phyloP scores from a whole-genome alignment of 53 echinoderm and acorn worm genomes.

The Mesocentrotus franciscanus region DNA sequence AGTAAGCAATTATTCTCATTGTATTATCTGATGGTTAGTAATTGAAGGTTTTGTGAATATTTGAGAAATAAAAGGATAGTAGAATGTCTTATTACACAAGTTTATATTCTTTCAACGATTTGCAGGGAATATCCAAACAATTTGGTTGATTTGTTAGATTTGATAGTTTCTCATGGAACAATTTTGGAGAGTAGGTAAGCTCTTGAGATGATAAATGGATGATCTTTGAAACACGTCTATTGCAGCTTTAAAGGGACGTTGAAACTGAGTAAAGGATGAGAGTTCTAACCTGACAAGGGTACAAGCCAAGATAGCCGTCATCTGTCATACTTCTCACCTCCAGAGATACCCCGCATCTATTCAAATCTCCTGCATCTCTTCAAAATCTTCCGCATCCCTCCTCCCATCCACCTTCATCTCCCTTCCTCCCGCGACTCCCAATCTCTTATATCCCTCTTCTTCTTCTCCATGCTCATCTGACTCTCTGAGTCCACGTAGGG shows the following conservation, averaged over 20 bases:
- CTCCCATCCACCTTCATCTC: slow-evolving; percentile 4
- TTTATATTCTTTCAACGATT: background rate
- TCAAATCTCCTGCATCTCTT: background rate
- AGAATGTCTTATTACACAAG: too few species aligned
- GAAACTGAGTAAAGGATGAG: background rate
- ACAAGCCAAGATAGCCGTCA: slow-evolving; percentile 1
- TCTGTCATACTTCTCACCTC: slow-evolving; percentile 15
- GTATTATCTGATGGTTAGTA: too few species aligned
- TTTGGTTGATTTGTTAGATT: background rate
- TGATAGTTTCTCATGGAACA: background rate
- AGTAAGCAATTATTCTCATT: too few species aligned
- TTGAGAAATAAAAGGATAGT: too few species aligned
- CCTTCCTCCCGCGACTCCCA: too few species aligned
- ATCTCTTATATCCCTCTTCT: background rate
- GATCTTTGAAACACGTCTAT: background rate
- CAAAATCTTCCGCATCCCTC: background rate
- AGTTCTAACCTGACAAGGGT: background rate
- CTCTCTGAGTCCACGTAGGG: background rate
- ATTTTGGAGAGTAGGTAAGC: background rate
- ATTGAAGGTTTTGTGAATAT: too few species aligned
- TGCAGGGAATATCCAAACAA: background rate
- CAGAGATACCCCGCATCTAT: background rate
- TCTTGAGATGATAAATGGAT: background rate
- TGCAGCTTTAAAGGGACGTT: background rate
- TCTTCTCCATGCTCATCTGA: background rate